Percentiles rank a stretch among this genome's conserved stretches.
These are phyloP conservation scores for Erynnis tages DNA, from an alignment of 2,888 invertebrate genomes.

Conservation along the genomic window DNA sequence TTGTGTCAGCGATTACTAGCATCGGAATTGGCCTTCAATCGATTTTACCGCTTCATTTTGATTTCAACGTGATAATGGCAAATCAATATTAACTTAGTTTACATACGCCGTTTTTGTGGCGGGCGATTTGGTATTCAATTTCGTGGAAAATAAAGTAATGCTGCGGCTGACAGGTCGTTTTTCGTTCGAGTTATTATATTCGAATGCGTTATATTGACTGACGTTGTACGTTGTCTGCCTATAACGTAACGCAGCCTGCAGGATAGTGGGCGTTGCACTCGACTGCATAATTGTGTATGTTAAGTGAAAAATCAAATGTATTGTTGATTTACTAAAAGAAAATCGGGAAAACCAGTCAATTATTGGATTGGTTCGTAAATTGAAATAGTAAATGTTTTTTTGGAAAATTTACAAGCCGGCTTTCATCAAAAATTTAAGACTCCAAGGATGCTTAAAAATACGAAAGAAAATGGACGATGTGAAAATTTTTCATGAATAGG, in stretches of 20 bases:
- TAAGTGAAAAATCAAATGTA: background rate
- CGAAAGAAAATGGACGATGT: too few relatives aligned
- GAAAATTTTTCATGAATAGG: too few relatives aligned
- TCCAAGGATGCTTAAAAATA: background rate
- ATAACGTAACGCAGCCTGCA: constrained; percentile 8
- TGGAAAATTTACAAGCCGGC: background rate
- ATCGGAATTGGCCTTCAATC: constrained; percentile 55
- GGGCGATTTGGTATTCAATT: constrained; percentile 13
- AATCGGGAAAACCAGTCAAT: constrained; percentile 1
- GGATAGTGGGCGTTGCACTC: constrained; percentile 7
- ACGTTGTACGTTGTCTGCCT: background rate
- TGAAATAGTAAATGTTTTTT: background rate
- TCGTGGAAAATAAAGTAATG: constrained; percentile 8
- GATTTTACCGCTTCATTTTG: constrained; percentile 65
- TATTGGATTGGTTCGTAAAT: constrained; percentile 19
- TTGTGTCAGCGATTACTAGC: constrained; percentile 54
- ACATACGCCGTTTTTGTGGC: constrained; percentile 16
- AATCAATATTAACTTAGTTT: constrained; percentile 32
- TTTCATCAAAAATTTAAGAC: background rate
- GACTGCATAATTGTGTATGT: constrained; percentile 1
- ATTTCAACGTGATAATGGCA: constrained; percentile 34
- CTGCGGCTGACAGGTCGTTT: background rate
- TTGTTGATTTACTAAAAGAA: background rate
- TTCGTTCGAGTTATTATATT: background rate
- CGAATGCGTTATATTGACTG: background rate